Evolutionary conservation across 1,140 invertebrate species (phyloP).

Genomic region (Drosophila biarmipes): DNA sequence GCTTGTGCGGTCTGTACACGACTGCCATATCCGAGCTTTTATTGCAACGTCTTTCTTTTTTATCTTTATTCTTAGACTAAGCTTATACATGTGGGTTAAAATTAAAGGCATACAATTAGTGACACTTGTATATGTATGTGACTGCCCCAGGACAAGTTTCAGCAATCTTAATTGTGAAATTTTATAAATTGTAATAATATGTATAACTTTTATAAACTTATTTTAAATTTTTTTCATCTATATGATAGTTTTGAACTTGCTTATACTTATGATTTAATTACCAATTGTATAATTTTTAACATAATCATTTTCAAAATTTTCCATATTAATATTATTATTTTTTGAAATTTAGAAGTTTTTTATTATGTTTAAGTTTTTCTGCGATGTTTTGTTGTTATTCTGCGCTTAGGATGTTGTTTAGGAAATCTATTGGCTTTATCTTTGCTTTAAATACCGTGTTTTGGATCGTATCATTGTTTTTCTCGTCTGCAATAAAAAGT

Average conservation of each 20-base stretch:
- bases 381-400: neutral
- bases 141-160: neutral
- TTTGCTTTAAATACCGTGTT: constrained; percentile 13
- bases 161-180: neutral
- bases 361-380: neutral
- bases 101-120: constrained; percentile 1
- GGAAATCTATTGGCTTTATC: neutral
- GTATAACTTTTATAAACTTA: neutral
- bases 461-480: constrained; percentile 10
- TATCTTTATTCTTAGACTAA: constrained; percentile 1
- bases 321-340: neutral
- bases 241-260: constrained; percentile 14
- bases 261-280: constrained; percentile 10
- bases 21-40: neutral
- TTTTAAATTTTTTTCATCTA: constrained; percentile 6
- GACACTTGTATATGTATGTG: neutral
- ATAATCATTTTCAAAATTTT: neutral
- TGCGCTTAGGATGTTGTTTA: neutral
- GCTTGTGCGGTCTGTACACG: neutral
- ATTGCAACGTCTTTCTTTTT: neutral
- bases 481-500: constrained; percentile 10
- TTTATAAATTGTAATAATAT: constrained; percentile 1
- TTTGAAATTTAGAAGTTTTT: neutral
- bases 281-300: constrained; percentile 5
- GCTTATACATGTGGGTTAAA: neutral